These are phyloP conservation scores for Montipora sp. DNA, from an alignment of 64 coral and sea anemone species.

Conservation along the genomic window DNA sequence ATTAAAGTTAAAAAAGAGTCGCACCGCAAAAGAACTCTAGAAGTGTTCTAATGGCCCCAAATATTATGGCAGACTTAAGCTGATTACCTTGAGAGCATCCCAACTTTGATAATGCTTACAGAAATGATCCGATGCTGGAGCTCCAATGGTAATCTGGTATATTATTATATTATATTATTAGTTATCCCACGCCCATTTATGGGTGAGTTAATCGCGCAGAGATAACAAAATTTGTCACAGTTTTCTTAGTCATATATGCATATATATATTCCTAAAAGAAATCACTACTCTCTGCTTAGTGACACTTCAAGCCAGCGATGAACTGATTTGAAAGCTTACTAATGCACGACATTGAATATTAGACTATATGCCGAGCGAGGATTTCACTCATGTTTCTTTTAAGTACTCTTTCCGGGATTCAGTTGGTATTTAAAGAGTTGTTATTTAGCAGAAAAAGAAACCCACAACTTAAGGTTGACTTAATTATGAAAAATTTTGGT, in stretches of 20 bases:
- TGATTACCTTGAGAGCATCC: not conserved
- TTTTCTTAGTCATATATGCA: not conserved
- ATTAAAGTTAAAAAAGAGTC: not conserved
- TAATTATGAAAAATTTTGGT: too few relatives aligned
- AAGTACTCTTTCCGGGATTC: too few relatives aligned
- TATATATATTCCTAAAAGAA: too few relatives aligned
- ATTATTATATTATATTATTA: not conserved
- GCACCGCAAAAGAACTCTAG: not conserved
- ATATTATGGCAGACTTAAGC: not conserved
- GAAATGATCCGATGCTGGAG: not conserved
- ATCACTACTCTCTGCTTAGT: too few relatives aligned
- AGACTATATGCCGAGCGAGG: too few relatives aligned
- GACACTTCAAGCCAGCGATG: too few relatives aligned
- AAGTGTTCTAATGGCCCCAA: not conserved
- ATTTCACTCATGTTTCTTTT: too few relatives aligned
- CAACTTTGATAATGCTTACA: not conserved
- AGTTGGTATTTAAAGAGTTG: too few relatives aligned
- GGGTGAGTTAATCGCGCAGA: not conserved
- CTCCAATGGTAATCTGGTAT: not conserved
- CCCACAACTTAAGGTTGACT: too few relatives aligned
- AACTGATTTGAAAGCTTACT: too few relatives aligned
- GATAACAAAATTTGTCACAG: not conserved
- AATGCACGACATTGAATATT: too few relatives aligned
- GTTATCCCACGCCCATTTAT: not conserved
- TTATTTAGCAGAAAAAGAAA: too few relatives aligned